Conservation (phyloP, 2,113 vertebrate genomes). For the Aphelocoma coerulescens region DNA sequence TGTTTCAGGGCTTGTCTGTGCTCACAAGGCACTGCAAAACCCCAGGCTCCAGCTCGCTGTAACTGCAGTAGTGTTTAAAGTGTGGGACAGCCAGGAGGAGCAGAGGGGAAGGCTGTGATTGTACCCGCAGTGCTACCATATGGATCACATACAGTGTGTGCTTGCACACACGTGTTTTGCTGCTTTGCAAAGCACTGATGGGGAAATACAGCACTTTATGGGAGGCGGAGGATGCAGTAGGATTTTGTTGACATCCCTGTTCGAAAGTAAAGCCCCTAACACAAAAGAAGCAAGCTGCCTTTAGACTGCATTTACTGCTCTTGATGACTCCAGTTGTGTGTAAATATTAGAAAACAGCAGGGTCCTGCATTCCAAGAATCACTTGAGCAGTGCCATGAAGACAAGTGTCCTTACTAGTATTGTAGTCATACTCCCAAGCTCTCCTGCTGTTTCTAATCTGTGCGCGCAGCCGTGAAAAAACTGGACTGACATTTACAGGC, state of each 20-base stretch:
- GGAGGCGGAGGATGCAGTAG: not conserved
- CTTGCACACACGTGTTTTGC: not conserved
- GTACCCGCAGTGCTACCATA: not conserved
- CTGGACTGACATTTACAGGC: constrained; percentile 99
- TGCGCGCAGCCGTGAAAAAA: constrained; percentile 93
- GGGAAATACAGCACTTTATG: not conserved
- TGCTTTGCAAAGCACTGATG: not conserved
- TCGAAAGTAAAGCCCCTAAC: constrained; percentile 70
- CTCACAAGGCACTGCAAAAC: not conserved
- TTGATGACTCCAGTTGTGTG: constrained; percentile 93
- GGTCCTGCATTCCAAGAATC: constrained; percentile 89
- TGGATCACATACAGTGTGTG: not conserved
- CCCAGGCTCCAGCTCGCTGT: not conserved
- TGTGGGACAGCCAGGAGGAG: not conserved
- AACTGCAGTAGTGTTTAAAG: not conserved
- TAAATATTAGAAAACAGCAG: constrained; percentile 99
- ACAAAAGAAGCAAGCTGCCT: constrained; percentile 74
- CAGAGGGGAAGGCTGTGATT: not conserved
- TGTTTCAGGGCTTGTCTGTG: not conserved
- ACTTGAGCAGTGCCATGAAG: constrained; percentile 87
- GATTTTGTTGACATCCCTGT: constrained; percentile 55
- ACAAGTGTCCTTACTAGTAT: constrained; percentile 91
- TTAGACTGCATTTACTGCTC: constrained; percentile 79
- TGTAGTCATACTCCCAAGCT: constrained; percentile 86
- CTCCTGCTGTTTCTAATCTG: constrained; percentile 99